Conservation (phyloP, 2,888 invertebrate species). For the Dermolepida albohirtum region DNA sequence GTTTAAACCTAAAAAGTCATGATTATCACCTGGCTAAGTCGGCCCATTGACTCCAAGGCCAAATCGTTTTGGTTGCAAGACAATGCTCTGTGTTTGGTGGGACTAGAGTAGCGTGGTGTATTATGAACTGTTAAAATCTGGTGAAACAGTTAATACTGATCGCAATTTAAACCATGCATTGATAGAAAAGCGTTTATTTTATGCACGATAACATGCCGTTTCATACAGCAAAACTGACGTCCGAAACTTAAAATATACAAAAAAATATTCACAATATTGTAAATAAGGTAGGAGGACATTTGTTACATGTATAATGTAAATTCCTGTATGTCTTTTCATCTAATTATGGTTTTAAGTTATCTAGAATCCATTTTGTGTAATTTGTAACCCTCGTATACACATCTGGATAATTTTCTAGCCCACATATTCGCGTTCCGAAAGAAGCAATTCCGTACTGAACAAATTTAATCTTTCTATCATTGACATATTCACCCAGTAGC, state of each 20-base stretch:
- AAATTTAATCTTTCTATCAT: conserved; percentile 62
- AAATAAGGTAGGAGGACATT: conserved; percentile 3
- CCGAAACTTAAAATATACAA: conserved; percentile 11
- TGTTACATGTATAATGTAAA: background rate
- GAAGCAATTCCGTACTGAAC: conserved; percentile 71
- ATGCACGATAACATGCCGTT: too few species aligned
- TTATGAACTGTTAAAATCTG: too few species aligned
- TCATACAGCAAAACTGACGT: too few species aligned
- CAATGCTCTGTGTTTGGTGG: too few species aligned
- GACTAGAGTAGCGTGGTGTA: too few species aligned
- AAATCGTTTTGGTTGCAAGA: too few species aligned
- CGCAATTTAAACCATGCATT: too few species aligned
- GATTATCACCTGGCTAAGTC: too few species aligned
- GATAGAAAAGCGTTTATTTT: too few species aligned
- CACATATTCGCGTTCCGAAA: conserved; percentile 64
- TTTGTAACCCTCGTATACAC: conserved; percentile 75
- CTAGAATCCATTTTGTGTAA: conserved; percentile 75
- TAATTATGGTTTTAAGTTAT: conserved; percentile 62
- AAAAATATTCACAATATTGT: conserved; percentile 25
- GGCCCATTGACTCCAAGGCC: too few species aligned
- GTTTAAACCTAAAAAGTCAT: too few species aligned
- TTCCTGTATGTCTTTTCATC: conserved; percentile 40
- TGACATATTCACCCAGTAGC: conserved; percentile 63
- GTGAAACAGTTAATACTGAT: too few species aligned
- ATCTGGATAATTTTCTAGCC: conserved; percentile 71